Evolutionary conservation across 2,797 vertebrate species (phyloP).

Genomic region (Hapalemur alaotrensis): DNA sequence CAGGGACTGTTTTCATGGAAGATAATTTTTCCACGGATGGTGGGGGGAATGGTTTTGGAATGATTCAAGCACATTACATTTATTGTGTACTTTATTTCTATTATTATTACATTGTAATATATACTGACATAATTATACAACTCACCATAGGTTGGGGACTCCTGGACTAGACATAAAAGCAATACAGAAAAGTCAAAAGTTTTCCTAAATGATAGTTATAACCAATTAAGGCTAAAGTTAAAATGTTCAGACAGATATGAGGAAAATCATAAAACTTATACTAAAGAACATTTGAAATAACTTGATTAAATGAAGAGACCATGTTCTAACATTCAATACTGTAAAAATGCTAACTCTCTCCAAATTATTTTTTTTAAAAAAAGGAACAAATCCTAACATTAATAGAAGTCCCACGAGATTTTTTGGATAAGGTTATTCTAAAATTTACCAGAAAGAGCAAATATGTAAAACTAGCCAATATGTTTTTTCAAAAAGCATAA

Average conservation of each 20-base stretch:
- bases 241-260: background rate
- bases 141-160: no score
- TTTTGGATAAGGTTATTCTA: background rate
- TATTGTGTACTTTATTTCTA: no score
- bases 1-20: no score
- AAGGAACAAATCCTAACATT: background rate
- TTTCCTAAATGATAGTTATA: constrained; percentile 7
- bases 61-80: no score
- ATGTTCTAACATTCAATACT: background rate
- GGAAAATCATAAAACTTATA: background rate
- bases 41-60: no score
- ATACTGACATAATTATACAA: no score
- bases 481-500: background rate
- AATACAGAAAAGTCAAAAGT: background rate
- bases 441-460: constrained; percentile 14
- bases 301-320: background rate
- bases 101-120: no score
- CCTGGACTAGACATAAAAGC: background rate
- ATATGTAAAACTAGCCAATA: background rate
- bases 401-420: background rate
- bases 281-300: background rate
- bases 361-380: background rate
- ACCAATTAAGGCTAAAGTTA: background rate
- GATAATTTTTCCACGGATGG: no score
- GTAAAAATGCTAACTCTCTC: background rate